These are phyloP conservation scores for Ctenomys sociabilis DNA, from an alignment of 2,113 vertebrate species.

Conservation along the genomic window DNA sequence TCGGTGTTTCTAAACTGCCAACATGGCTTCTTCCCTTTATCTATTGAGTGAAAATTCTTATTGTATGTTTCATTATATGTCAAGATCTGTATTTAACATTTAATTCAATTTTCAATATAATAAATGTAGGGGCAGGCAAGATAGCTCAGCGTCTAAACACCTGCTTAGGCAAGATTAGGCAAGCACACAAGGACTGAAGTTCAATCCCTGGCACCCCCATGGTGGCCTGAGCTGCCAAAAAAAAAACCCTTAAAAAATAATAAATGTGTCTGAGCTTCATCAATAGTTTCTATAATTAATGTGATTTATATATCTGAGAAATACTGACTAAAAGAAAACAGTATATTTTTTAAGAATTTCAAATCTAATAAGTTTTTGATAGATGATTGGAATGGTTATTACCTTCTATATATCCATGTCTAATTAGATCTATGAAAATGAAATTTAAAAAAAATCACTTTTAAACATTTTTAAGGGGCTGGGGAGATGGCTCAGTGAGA, in stretches of 20 bases:
- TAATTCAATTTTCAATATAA: neutral
- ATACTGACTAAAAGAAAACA: neutral
- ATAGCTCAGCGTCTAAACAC: too few relatives aligned
- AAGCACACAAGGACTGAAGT: too few relatives aligned
- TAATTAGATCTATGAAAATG: constrained; percentile 55
- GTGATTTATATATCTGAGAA: constrained; percentile 20
- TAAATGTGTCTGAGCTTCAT: neutral
- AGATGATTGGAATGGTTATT: constrained; percentile 5
- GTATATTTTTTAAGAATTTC: neutral
- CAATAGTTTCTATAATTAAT: constrained; percentile 53
- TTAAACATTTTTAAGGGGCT: constrained; percentile 69
- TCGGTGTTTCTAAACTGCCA: neutral
- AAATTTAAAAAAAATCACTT: constrained; percentile 68
- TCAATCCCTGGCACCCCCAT: too few relatives aligned
- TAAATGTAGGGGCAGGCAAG: neutral
- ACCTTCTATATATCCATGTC: constrained; percentile 37
- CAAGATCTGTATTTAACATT: neutral
- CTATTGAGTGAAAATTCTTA: neutral
- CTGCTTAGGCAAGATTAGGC: too few relatives aligned
- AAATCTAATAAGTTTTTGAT: neutral
- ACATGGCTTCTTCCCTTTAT: neutral
- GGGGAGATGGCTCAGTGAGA: too few relatives aligned
- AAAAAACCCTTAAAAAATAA: too few relatives aligned
- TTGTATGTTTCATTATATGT: neutral
- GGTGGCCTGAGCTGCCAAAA: too few relatives aligned